Conservation (phyloP, 2,113 vertebrate species). For the Redunca redunca region DNA sequence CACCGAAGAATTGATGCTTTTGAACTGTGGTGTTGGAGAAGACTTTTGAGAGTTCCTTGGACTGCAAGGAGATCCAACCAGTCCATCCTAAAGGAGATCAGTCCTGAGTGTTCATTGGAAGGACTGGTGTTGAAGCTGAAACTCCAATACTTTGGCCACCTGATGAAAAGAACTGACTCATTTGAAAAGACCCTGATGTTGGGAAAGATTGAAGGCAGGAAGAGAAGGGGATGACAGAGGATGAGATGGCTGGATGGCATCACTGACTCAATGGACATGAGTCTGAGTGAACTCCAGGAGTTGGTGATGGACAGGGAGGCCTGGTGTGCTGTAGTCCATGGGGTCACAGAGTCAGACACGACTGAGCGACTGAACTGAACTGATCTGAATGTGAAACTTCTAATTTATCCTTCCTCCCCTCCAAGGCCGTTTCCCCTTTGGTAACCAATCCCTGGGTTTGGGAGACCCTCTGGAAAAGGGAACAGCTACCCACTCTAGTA, state of each 20-base stretch:
- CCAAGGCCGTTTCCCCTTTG: neutral
- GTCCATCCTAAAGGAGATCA: neutral
- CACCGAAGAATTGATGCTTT: neutral
- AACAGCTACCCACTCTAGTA: neutral
- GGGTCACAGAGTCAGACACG: fast-evolving
- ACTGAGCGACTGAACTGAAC: neutral
- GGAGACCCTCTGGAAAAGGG: neutral
- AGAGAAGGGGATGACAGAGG: neutral
- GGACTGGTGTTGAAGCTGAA: neutral
- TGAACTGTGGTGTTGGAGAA: neutral
- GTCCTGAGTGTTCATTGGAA: neutral
- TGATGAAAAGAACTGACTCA: neutral
- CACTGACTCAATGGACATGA: neutral
- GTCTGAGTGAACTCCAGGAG: neutral
- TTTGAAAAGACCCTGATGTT: neutral
- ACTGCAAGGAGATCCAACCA: neutral
- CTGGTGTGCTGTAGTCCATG: neutral
- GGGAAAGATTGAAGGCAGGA: neutral
- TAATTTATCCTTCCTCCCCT: neutral
- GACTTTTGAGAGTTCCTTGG: neutral
- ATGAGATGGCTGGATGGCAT: neutral
- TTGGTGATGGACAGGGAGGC: neutral
- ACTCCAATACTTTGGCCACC: neutral
- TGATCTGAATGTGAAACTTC: neutral
- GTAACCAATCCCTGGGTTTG: neutral